Base-by-base conservation (phyloP, 1,140 invertebrate species). In the Atopsyche davidsoni region DNA sequence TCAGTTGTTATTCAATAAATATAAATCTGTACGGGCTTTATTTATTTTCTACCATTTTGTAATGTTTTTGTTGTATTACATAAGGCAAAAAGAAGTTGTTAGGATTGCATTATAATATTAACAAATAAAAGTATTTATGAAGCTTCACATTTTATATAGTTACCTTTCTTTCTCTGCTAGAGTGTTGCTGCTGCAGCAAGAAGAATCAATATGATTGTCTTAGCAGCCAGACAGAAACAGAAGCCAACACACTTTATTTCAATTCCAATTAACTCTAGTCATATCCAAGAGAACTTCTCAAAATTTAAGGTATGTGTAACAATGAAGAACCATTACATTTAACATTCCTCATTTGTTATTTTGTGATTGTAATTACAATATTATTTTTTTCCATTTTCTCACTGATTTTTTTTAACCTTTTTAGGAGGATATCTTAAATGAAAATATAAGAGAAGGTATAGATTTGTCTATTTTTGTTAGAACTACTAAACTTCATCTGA, bases 161-260 rank as follows among this genome's bases (percentile, higher is more conserved):
- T n/a, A n/a, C n/a, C 42, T 53, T 47, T 24, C 16, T 39, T 4
- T 43, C 3, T 46, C 34, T 46, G 3, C 41, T n/a, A 55, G 53
- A 46, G 39, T 43, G 51, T 59, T n/a, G 17, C 32, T 23, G 11
- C 36, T 1, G 55, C 55, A n/a, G 23, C 19, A 10, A 44, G 51
- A 40, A 51, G 49, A 43, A 46, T 59, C 14, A 53, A 57, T 34
- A 28, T 57, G 19, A 57, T 57, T 11, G 42, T 59, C 13, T 13
- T 46, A 10, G 51, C 47, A n/a, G 47, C 46, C 0, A 24, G 58
- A n/a, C 17, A 39, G 23, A 59, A 59, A 28, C 47, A 48, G 16
- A 41, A 28, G n/a, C 49, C 46, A 14, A 59, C 51, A 22, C 55
- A 59, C 45, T 59, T 59, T 32, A 2, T 59, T 10, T 47, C 40